Evolutionary conservation across 2,888 invertebrate species (phyloP).

Genomic region (Protophormia terraenovae): DNA sequence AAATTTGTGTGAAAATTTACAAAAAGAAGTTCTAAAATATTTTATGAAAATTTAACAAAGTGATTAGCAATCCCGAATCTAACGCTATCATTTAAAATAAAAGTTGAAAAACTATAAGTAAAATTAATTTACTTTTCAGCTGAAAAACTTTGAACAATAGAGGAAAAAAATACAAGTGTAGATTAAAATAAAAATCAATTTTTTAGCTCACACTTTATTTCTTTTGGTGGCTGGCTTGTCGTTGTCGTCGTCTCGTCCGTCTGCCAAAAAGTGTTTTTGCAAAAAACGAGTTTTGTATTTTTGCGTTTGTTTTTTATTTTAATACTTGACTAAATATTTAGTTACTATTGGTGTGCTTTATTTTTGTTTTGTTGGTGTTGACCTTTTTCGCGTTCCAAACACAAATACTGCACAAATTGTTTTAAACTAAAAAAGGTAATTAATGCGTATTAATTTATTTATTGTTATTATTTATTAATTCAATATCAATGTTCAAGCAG

Average conservation of each 20-base stretch:
- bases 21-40: neutral
- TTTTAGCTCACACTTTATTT: constrained; percentile 1
- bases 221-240: constrained; percentile 18
- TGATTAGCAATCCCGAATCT: neutral
- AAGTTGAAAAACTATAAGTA: neutral
- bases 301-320: constrained; percentile 26
- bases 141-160: neutral
- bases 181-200: constrained; percentile 54
- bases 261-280: constrained; percentile 16
- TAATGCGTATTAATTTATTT: constrained; percentile 35
- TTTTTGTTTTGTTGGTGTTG: constrained; percentile 32
- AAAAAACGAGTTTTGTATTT: constrained; percentile 46
- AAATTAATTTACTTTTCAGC: neutral
- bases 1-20: constrained; percentile 37
- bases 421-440: constrained; percentile 48
- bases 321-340: constrained; percentile 19
- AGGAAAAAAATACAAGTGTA: constrained; percentile 10
- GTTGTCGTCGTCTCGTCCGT: constrained; percentile 24
- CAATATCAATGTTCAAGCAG: neutral
- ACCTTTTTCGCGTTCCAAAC: constrained; percentile 50
- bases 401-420: constrained; percentile 44
- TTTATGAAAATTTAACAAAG: neutral
- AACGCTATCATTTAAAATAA: neutral
- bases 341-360: neutral
- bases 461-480: neutral